phyloP scores from a whole-genome alignment of 2,797 vertebrate species.

The Sebastes variabilis region DNA sequence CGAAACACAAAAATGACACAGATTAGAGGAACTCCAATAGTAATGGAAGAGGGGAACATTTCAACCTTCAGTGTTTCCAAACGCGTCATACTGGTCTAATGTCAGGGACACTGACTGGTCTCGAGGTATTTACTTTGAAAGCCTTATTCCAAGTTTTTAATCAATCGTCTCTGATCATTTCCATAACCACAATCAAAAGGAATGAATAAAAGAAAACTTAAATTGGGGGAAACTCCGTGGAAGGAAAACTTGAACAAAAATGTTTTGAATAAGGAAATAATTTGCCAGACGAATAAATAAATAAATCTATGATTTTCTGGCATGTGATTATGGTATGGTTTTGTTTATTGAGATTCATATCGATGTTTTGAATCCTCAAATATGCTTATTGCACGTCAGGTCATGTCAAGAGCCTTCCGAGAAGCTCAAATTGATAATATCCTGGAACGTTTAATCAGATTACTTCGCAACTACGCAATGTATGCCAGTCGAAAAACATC shows the following conservation, averaged over 20 bases:
- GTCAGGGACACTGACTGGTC: slow-evolving; percentile 42
- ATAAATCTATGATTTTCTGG: neutral
- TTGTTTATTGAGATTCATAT: slow-evolving; percentile 17
- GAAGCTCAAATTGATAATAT: slow-evolving; percentile 19
- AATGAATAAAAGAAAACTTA: neutral
- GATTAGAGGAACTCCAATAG: slow-evolving; percentile 44
- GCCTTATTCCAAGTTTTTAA: neutral
- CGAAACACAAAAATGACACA: slow-evolving; percentile 34
- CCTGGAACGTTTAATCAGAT: slow-evolving; percentile 24
- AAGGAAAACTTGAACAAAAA: neutral
- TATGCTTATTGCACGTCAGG: slow-evolving; percentile 2
- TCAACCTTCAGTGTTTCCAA: slow-evolving; percentile 44
- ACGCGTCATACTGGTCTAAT: neutral
- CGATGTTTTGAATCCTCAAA: slow-evolving; percentile 11
- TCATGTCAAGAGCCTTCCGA: slow-evolving; percentile 12
- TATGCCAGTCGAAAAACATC: neutral
- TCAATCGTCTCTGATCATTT: neutral
- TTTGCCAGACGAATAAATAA: neutral
- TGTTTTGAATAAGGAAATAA: neutral
- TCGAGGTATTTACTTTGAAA: slow-evolving; percentile 4
- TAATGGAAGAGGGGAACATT: slow-evolving; percentile 9
- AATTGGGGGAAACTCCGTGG: neutral
- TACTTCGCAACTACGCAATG: neutral
- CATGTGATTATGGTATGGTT: neutral
- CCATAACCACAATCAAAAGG: neutral